Base-by-base conservation (phyloP, 2,888 invertebrate genomes). In the Tupiocoris notatus region DNA sequence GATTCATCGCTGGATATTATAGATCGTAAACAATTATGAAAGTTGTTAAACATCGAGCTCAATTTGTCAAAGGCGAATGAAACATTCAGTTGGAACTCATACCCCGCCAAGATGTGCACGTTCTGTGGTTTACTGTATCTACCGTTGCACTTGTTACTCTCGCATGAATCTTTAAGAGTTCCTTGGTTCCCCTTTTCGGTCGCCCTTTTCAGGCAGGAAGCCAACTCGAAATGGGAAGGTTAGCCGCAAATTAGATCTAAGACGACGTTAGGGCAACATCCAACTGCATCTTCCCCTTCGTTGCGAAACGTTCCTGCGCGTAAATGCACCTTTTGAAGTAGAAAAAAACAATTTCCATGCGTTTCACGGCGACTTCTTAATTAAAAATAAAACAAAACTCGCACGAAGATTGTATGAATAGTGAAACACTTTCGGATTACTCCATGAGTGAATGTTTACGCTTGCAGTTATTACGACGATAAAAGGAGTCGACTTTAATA, bases 241-340 rank as follows among this genome's bases (percentile, higher is more conserved):
- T 62, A 62, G 16, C 62, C 62, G 62, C 62, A 62, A 62, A 62
- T 62, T 62, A 62, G 62, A 62, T 62, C 62, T 62, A 22, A 62
- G 22, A 62, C n/a, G n/a, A n/a, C 12, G 39, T 39, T 39, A 39
- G 39, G 39, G 39, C 39, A 39, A 39, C 39, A 39, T 39, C 6
- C 39, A 7, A 3, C 39, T 39, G 6, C 62, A 20, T 62, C 18
- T 62, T 62, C 62, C 16, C 2, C 62, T 58, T 58, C 58, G 17
- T 17, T 17, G 20, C 20, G 17, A 20, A 18, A 16, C 62, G 20
- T 62, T 62, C 62, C 18, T 62, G 39, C 12, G 39, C 12, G 39
- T 39, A 39, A 39, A 3, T 39, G 39, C 39, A 39, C 12, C 39
- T 7, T 39, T 39, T 39, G 39, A 39, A n/a, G n/a, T n/a, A n/a